Base-by-base conservation (phyloP, 2,797 vertebrate genomes). In the Myripristis murdjan region DNA sequence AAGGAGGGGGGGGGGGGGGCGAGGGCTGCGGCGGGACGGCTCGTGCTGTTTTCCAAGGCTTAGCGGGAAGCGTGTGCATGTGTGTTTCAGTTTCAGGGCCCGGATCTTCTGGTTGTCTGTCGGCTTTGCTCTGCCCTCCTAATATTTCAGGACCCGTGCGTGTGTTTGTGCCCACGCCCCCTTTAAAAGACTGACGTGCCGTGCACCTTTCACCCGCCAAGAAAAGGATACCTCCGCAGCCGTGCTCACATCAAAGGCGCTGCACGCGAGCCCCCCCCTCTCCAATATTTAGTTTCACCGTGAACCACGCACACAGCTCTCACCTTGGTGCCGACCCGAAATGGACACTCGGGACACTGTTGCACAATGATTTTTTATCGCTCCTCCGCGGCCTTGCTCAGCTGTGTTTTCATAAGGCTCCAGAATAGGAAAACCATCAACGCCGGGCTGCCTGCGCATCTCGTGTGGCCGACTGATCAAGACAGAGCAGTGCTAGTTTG, bases 151-250 rank as follows among this genome's bases (percentile, higher is more conserved):
- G 61, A 69, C 52, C 31, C 71, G 73, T 73, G 70, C 31, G 77
- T 44, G 51, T 67, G 61, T 56, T 70, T 41, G 51, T 70, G 72
- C 58, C 61, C 76, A 59, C 75, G 64, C 68, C 65, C 66, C 75
- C 79, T 83, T 81, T n/a, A 64, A 84, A 79, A 79, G 61, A 15
- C 70, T 28, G 78, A 73, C 54, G 48, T 20, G 73, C 68, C 61
- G 58, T 82, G 79, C 77, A 89, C 86, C 85, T 92, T 91, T 92
- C 85, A 93, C 93, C 87, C 66, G 31, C 91, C 76, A 89, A 84
- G 75, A 88, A 92, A 81, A 74, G 61, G 88, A 93, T 86, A 92
- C 87, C 82, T 87, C 84, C 6, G 60, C 78, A 82, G 72, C 85
- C 84, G 73, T 77, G 73, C 80, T 74, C 33, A 73, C 84, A 79